Evolutionary conservation across 1,140 invertebrate genomes (phyloP), one percentile per base, ranked within the genome.

Genomic region (Drosophila leontia): DNA sequence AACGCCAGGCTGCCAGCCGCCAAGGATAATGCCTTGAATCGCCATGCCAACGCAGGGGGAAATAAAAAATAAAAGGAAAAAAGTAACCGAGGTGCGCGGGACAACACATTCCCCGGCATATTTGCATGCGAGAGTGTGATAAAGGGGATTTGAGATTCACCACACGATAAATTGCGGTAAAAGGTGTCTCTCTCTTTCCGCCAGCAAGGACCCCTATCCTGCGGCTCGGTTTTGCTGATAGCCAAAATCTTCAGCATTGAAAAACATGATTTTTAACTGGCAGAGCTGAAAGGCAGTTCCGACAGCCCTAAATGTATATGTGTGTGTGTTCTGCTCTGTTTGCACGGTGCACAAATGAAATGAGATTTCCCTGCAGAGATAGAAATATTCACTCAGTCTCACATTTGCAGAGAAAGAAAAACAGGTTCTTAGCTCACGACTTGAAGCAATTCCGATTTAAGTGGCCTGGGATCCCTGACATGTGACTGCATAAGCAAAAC

Each of bases 251-350:
- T 69, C 19, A 68, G 64, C 81, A 80, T 63, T 67, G 81, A 82
- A 88, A 88, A 90, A 90, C 81, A 83, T 88, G 85, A 90, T 90
- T 90, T 90, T 91, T 87, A 87, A 90, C 84, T 87, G 76, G 67
- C 77, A 80, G 55, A 78, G 68, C 79, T 87, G 84, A 87, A 82
- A 72, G 64, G 68, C 58, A 58, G 59, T 68, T 58, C 70, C 75
- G 69, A 76, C 75, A 77, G 53, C 23, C 19, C 42, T 53, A 37
- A 8, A 19, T 35, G 17, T 35, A 15, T 55, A 15, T 13, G 50
- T 23, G 17, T 51, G 32, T 63, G 19, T 44, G 32, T 11, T 51
- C 15, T 26, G 23, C 41, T 60, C 39, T 78, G 76, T 68, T 68
- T 78, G 82, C 59, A 78, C 77, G 69, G 86, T 68, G 53, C 78